Percentiles rank a stretch among this genome's conserved stretches.
Evolutionary conservation across 2,797 vertebrate species (phyloP).

Genomic region (Rhabdomys pumilio): DNA sequence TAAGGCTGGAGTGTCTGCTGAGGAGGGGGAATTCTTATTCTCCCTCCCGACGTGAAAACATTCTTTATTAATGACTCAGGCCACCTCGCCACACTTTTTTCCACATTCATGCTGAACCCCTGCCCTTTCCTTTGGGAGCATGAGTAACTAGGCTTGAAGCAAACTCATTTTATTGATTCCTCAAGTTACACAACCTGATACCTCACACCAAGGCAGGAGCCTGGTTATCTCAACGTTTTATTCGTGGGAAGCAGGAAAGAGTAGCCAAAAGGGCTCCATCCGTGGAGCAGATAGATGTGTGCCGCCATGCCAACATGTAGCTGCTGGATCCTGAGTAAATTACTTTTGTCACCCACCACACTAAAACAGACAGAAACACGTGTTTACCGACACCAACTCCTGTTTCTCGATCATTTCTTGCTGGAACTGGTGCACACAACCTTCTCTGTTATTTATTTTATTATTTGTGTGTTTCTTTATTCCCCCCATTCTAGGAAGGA

Average conservation of each 20-base stretch:
- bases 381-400: constrained; percentile 57
- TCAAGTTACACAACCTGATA: constrained; percentile 71
- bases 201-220: constrained; percentile 27
- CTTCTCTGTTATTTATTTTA: constrained; percentile 55
- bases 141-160: constrained; percentile 44
- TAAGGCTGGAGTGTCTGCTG: background rate
- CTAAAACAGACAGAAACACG: constrained; percentile 65
- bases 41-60: background rate
- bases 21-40: background rate
- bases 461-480: constrained; percentile 59
- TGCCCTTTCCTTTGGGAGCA: constrained; percentile 53
- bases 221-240: constrained; percentile 64
- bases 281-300: constrained; percentile 55
- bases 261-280: constrained; percentile 59
- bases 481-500: background rate
- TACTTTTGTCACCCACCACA: constrained; percentile 52
- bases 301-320: background rate
- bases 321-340: constrained; percentile 72
- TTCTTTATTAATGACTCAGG: constrained; percentile 56
- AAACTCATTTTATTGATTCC: constrained; percentile 76
- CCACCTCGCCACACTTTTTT: constrained; percentile 54
- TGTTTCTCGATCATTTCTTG: constrained; percentile 56
- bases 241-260: constrained; percentile 50
- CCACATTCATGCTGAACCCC: constrained; percentile 36
- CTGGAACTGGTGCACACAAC: background rate